Evolutionary conservation across 2,113 vertebrate genomes (phyloP).

Genomic region (Carettochelys insculpta): DNA sequence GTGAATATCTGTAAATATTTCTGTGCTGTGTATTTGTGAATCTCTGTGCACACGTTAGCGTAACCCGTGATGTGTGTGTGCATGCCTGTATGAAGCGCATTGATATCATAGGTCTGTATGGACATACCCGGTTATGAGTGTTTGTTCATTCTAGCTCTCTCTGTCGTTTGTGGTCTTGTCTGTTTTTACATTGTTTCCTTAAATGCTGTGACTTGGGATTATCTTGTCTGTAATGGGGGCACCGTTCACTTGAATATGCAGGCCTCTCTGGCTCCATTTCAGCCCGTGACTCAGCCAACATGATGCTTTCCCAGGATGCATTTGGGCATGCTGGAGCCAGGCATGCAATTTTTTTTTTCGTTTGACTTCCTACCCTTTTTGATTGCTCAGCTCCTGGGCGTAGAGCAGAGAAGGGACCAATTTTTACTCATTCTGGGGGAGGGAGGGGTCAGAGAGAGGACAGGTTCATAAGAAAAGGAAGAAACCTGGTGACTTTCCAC

Average conservation of each 20-base stretch:
- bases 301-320: constrained; percentile 64
- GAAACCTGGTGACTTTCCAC: neutral
- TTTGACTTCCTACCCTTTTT: constrained; percentile 48
- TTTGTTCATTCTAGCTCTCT: neutral
- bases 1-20: accelerated
- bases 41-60: neutral
- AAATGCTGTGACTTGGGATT: accelerated
- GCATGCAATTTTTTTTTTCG: neutral
- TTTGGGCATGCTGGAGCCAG: constrained; percentile 38
- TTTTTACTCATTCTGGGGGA: neutral
- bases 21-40: neutral
- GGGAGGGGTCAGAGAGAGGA: neutral
- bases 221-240: neutral
- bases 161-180: neutral
- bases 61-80: accelerated
- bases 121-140: neutral
- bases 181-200: neutral
- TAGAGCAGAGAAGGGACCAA: neutral
- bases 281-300: constrained; percentile 21
- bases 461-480: neutral
- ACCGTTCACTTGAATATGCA: accelerated
- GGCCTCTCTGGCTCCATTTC: neutral
- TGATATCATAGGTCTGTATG: neutral
- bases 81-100: neutral
- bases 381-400: neutral